phyloP scores from a whole-genome alignment of 2,888 invertebrate species.

The Zygogramma bicolorata region DNA sequence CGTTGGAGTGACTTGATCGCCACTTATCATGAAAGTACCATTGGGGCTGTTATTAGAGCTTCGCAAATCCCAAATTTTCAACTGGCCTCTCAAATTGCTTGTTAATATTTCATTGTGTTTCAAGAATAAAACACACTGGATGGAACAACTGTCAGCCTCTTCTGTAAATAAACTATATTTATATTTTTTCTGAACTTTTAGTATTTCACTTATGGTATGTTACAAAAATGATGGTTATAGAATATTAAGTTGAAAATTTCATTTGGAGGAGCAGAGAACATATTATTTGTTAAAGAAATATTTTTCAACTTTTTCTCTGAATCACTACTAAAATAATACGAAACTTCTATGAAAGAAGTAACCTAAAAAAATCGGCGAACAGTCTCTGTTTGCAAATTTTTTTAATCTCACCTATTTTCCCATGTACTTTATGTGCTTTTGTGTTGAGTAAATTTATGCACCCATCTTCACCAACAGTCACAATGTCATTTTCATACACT shows the following conservation, averaged over 20 bases:
- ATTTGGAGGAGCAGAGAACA: too few species aligned
- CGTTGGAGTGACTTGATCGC: constrained; percentile 80
- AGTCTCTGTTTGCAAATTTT: too few species aligned
- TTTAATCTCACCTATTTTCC: constrained; percentile 69
- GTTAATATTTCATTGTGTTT: constrained; percentile 81
- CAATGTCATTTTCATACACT: constrained; percentile 82
- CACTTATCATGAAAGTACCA: constrained; percentile 80
- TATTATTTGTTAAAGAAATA: too few species aligned
- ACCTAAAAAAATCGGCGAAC: too few species aligned
- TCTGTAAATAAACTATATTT: constrained; percentile 68
- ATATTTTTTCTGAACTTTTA: too few species aligned
- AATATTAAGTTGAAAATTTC: too few species aligned
- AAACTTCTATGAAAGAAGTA: too few species aligned
- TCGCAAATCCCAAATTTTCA: constrained; percentile 91
- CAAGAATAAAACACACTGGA: constrained; percentile 82
- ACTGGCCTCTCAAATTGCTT: constrained; percentile 88
- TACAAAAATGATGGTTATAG: too few species aligned
- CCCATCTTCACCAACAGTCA: constrained; percentile 89
- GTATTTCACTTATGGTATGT: background rate
- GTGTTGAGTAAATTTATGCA: constrained; percentile 71
- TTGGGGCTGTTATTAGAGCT: constrained; percentile 73
- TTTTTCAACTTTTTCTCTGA: too few species aligned
- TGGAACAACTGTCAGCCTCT: constrained; percentile 84
- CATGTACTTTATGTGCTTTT: constrained; percentile 67
- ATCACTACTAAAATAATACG: too few species aligned